Percentiles rank a stretch among this genome's conserved stretches.
These are phyloP conservation scores for Periophthalmus modestus DNA, from an alignment of 2,113 vertebrate species.

Conservation along the genomic window DNA sequence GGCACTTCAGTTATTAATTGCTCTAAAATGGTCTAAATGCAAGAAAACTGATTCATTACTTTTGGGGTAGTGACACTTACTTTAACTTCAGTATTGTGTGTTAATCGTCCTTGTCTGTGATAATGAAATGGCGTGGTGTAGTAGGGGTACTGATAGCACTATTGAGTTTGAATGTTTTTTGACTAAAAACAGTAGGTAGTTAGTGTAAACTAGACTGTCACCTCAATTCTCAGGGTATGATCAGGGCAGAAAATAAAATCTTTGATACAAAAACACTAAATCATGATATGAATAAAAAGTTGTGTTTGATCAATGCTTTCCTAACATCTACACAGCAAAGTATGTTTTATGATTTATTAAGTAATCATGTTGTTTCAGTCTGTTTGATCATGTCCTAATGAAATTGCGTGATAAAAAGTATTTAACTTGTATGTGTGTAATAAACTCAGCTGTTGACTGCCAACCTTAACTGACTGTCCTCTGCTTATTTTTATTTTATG, in stretches of 20 bases:
- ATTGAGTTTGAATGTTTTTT: slow-evolving; percentile 19
- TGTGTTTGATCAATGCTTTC: slow-evolving; percentile 3
- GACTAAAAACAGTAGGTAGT: slow-evolving; percentile 9
- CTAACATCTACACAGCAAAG: slow-evolving; percentile 20
- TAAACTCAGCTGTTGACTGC: slow-evolving; percentile 62
- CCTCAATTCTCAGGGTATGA: slow-evolving; percentile 60
- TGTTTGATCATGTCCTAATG: slow-evolving; percentile 38
- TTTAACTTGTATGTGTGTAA: slow-evolving; percentile 63
- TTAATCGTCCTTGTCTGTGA: background rate
- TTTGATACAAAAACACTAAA: slow-evolving; percentile 1
- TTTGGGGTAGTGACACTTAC: background rate
- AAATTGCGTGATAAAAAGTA: slow-evolving; percentile 37
- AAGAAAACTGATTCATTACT: background rate
- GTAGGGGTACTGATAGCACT: background rate
- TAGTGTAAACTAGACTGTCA: slow-evolving; percentile 4
- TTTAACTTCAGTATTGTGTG: background rate
- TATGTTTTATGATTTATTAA: slow-evolving; percentile 17
- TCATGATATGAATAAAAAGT: background rate
- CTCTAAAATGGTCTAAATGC: background rate
- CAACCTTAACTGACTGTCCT: background rate
- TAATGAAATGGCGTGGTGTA: background rate
- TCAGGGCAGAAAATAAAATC: slow-evolving; percentile 27
- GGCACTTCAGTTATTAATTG: slow-evolving; percentile 22
- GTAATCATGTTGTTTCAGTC: slow-evolving; percentile 19
- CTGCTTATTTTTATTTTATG: background rate